Base-by-base conservation (phyloP, 2,888 invertebrate species). In the Didymodactylos carnosus region DNA sequence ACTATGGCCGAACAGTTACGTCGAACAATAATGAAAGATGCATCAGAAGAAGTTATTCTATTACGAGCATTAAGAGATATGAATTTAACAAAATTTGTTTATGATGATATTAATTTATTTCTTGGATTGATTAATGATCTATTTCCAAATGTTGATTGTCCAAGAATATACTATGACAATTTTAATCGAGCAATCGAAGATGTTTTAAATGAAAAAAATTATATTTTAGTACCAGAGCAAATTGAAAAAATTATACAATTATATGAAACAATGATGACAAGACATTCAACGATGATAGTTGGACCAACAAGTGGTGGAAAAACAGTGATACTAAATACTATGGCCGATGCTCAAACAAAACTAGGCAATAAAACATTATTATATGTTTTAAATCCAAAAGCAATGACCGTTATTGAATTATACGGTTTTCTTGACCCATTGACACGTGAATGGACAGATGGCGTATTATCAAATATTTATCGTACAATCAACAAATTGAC, bases 271-370 rank as follows among this genome's bases (percentile, higher is more conserved):
- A 94, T 94, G 80, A 92, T 93, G 81, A 86, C 98, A 76, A 97
- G 98, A 84, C 98, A 99, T 83, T 98, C 98, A 79, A 86, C 99
- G 77, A 99, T 99, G 98, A 94, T 99, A 92, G 98, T 99, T 16
- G 98, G 95, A 40, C 97, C 95, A 6, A 76, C 75, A 19, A 62
- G 76, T 51, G 76, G 76, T 4, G 76, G 76, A 23, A 76, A 76
- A 51, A 70, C 76, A 6, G 76, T 76, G 3, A 70, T 76, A 5
- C 72, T 76, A 19, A 74, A 76, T 29, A 69, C 72, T 35, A 35
- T 76, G 3, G 41, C 39, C 0, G 39, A 73, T 39, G 70, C 76
- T 11, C 71, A 76, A 53, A 72, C 75, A 23, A 74, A 70, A 53
- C 41, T 76, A 43, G 72, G 74, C 14, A 46, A 75, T 10, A 70